Evolutionary conservation across 1,140 invertebrate genomes (phyloP).

Genomic region (Cotesia vestalis): DNA sequence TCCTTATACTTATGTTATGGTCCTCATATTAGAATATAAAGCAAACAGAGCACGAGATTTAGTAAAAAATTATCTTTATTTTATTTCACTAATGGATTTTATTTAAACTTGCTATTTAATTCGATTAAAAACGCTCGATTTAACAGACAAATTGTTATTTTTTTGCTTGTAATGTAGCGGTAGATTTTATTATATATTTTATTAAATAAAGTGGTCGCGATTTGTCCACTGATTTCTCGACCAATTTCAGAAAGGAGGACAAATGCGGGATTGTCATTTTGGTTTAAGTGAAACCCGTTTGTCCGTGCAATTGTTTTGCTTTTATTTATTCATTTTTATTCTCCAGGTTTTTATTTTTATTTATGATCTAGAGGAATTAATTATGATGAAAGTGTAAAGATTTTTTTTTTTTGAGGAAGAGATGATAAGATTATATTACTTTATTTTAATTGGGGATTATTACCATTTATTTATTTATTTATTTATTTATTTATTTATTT

Average conservation of each 20-base stretch:
- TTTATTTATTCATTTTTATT: not conserved
- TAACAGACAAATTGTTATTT: too few relatives aligned
- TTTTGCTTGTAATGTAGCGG: too few relatives aligned
- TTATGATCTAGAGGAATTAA: not conserved
- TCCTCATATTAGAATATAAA: slow-evolving; percentile 6
- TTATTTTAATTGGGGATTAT: not conserved
- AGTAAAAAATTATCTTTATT: not conserved
- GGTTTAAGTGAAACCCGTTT: slow-evolving; percentile 17
- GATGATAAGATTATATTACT: not conserved
- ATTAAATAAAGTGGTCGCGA: not conserved
- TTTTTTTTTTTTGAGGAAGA: slow-evolving; percentile 18
- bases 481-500: too few relatives aligned
- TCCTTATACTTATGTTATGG: not conserved
- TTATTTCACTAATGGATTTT: too few relatives aligned
- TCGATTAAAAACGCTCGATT: too few relatives aligned
- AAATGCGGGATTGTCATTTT: slow-evolving; percentile 9
- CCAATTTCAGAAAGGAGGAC: slow-evolving; percentile 29
- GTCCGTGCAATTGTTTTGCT: not conserved
- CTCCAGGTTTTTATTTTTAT: not conserved
- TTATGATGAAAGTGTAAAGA: slow-evolving; percentile 16
- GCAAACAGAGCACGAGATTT: slow-evolving; percentile 38
- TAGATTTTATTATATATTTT: too few relatives aligned
- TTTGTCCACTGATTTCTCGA: slow-evolving; percentile 18
- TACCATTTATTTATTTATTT: slow-evolving; percentile 6
- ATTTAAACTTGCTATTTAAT: too few relatives aligned